Percentiles rank a stretch among this genome's conserved stretches.
phyloP scores from a whole-genome alignment of 2,113 vertebrate genomes.

The Syrmaticus mikado region DNA sequence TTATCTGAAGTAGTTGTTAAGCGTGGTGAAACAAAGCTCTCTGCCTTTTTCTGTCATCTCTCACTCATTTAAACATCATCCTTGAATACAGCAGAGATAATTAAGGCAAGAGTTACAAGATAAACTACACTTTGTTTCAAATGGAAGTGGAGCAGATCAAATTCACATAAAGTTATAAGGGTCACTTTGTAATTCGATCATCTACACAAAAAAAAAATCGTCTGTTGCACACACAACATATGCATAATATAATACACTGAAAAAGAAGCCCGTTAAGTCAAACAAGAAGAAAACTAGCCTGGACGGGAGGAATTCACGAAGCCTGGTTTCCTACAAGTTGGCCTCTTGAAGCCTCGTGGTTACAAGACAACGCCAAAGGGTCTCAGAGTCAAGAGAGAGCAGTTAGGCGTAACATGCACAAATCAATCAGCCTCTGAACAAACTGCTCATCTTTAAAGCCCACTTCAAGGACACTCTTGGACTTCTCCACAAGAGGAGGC shows the following conservation, averaged over 20 bases:
- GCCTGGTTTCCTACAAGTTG: neutral
- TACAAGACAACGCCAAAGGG: neutral
- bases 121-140: neutral
- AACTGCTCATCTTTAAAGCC: neutral
- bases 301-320: neutral
- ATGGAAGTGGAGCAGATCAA: neutral
- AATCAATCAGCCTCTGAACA: neutral
- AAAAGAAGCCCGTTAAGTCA: neutral
- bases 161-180: neutral
- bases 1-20: constrained; percentile 77
- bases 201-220: neutral
- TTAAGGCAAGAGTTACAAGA: constrained; percentile 60
- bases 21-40: constrained; percentile 78
- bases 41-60: constrained; percentile 67
- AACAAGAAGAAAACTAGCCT: neutral
- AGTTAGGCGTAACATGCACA: neutral
- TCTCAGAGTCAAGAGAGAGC: neutral
- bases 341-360: neutral
- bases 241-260: fast-evolving
- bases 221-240: neutral
- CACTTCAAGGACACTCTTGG: neutral
- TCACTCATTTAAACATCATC: constrained; percentile 76
- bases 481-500: too few relatives aligned
- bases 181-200: neutral
- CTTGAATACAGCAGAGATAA: constrained; percentile 72